Base-by-base conservation (phyloP, 2,113 vertebrate genomes). In the Rhinoptilus africanus region DNA sequence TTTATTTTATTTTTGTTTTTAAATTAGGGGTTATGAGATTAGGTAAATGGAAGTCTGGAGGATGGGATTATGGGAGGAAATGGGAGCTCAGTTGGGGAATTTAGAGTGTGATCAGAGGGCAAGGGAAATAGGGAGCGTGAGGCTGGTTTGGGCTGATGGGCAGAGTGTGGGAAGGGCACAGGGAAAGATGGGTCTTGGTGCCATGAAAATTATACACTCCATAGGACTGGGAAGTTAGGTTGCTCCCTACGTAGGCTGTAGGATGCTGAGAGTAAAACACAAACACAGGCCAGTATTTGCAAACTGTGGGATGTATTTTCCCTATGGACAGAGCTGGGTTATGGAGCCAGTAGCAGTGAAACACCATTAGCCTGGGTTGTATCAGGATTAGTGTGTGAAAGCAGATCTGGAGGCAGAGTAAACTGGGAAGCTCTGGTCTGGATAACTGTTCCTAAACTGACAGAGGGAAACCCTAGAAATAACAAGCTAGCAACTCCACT, bases 171-270 rank as follows among this genome's bases (percentile, higher is more conserved):
- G 26, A 59, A 48, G 32, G 63, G 59, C 26, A 37, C 1, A 5
- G 15, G 43, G 8, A 82, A 18, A 78, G 56, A 4, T 32, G 13
- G 17, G 24, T 32, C 37, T 56, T 72, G 37, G 30, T 17, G 14
- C 54, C 9, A 7, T 82, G n/a, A 28, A 53, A 80, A 41, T 10
- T 0, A 4, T 12, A 8, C 4, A 14, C 18, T 41, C 47, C 20
- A 1, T 4, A 4, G 20, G 50, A 45, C 0, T 66, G 21, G 53
- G 68, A 35, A 5, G 35, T 60, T 71, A 17, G 8, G 17, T 64
- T 12, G 4, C 5, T 73, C 7, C 56, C 73, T 37, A 8, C 3
- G 2, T 4, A 28, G 37, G n/a, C 3, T 73, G 43, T 24, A n/a
- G 72, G 78, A n/a, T 78, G 50, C 41, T 83, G 76, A 54, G 72